Evolutionary conservation across 2,888 invertebrate species (phyloP), one percentile per base, ranked within the genome.

Genomic region (Anthoptus insignis): DNA sequence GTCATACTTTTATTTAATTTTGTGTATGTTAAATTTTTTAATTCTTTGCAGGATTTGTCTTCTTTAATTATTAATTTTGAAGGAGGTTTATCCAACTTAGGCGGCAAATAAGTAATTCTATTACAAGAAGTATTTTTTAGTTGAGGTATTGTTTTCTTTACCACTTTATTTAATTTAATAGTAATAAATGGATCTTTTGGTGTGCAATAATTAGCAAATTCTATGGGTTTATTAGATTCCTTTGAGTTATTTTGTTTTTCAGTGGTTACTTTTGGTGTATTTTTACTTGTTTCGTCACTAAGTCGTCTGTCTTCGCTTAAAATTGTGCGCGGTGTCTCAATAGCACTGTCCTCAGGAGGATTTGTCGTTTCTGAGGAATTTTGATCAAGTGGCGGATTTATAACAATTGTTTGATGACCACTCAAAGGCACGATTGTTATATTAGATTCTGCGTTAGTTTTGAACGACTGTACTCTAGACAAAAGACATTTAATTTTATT

Each of bases 401-500:
- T 89, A 24, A 94, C 88, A 72, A 94, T 90, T n/a, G 93, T 94
- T 84, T 93, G 93, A 76, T 93, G 93, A 52, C 93, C 93, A 73
- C 93, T 93, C 67, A 94, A 77, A 49, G 93, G 93, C 42, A 94
- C 84, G 57, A 94, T 86, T 63, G 89, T 84, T 66, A 93, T 89
- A 72, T 87, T 90, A n/a, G 91, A 89, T 69, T 91, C 88, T n/a
- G 88, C 85, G 3, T 88, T 86, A 66, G 91, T 91, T 76, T 93
- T 93, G 66, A 93, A 93, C 37, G 92, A 91, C 73, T 92, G 92
- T 5, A 92, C 91, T 73, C 92, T 79, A 29, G 91, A 88, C 69
- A 92, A 71, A 56, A 93, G 79, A n/a, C 87, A 85, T 66, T 86
- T 58, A 45, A 64, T 45, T 52, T 64, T 64, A 34, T 49, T 42